Conservation (phyloP, 2,797 vertebrate species). For the Pseudochirops cupreus region DNA sequence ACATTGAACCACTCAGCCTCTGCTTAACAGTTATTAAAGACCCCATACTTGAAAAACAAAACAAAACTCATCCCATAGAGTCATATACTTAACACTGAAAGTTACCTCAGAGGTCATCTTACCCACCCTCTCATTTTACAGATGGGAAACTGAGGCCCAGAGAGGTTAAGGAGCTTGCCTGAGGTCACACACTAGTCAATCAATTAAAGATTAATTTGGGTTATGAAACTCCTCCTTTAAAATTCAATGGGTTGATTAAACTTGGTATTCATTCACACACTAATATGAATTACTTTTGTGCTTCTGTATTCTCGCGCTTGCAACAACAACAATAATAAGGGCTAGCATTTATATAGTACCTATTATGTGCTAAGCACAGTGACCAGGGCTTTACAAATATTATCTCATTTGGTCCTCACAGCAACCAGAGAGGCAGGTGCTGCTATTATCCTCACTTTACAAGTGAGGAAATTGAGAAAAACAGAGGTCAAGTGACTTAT, state of each 20-base stretch:
- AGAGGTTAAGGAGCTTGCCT: background rate
- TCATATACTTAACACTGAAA: background rate
- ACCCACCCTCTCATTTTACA: background rate
- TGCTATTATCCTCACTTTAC: background rate
- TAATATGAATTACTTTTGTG: conserved; percentile 39
- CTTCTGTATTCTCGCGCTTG: background rate
- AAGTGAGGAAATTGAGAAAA: background rate
- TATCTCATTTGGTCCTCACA: background rate
- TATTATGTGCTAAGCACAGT: background rate
- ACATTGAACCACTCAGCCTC: background rate
- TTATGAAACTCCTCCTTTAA: conserved; percentile 10
- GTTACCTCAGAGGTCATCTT: background rate
- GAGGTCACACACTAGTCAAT: background rate
- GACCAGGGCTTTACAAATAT: background rate
- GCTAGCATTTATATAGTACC: background rate
- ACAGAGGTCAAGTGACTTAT: background rate
- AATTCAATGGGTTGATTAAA: conserved; percentile 55
- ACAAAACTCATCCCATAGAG: too few species aligned
- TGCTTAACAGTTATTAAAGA: too few species aligned
- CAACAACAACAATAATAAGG: background rate
- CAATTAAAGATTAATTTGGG: conserved; percentile 35
- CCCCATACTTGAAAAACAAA: too few species aligned
- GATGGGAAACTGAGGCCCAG: background rate
- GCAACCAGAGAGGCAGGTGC: background rate
- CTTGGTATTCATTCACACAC: background rate